These are phyloP conservation scores for Dendrolimus pini DNA, from an alignment of 2,888 invertebrate species.

Conservation along the genomic window DNA sequence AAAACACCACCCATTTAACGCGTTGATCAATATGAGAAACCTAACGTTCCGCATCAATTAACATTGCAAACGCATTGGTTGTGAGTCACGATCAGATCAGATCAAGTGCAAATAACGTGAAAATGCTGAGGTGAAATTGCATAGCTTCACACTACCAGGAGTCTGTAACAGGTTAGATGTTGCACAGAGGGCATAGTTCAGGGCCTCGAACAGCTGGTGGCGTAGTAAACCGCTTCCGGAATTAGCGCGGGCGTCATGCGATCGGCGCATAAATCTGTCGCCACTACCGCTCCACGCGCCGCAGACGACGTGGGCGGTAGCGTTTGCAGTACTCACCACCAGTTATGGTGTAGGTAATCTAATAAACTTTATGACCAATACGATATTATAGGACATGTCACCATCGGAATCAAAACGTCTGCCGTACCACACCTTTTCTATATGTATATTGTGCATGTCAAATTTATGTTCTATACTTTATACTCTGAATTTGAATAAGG, in stretches of 20 bases:
- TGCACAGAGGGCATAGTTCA: not conserved
- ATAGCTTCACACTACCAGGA: too few species aligned
- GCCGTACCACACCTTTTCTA: not conserved
- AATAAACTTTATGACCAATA: not conserved
- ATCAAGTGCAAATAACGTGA: too few species aligned
- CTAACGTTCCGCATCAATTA: too few species aligned
- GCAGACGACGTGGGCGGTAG: slow-evolving; percentile 26
- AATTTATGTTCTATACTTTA: too few species aligned
- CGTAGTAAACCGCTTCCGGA: slow-evolving; percentile 44
- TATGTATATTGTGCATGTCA: not conserved
- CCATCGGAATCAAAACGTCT: not conserved
- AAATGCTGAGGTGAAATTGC: too few species aligned
- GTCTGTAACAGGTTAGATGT: too few species aligned
- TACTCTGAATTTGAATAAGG: too few species aligned
- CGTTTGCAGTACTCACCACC: slow-evolving; percentile 22
- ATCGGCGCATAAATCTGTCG: slow-evolving; percentile 60
- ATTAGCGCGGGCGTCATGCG: slow-evolving; percentile 49
- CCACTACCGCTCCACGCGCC: slow-evolving; percentile 26
- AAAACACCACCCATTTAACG: too few species aligned
- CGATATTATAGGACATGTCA: not conserved
- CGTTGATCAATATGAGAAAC: too few species aligned
- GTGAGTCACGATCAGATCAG: too few species aligned
- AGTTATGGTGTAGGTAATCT: not conserved
- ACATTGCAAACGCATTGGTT: too few species aligned
- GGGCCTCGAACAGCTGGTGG: slow-evolving; percentile 24